Evolutionary conservation across 2,888 invertebrate genomes (phyloP).

Genomic region (Gastracanthus pulcherrimus): DNA sequence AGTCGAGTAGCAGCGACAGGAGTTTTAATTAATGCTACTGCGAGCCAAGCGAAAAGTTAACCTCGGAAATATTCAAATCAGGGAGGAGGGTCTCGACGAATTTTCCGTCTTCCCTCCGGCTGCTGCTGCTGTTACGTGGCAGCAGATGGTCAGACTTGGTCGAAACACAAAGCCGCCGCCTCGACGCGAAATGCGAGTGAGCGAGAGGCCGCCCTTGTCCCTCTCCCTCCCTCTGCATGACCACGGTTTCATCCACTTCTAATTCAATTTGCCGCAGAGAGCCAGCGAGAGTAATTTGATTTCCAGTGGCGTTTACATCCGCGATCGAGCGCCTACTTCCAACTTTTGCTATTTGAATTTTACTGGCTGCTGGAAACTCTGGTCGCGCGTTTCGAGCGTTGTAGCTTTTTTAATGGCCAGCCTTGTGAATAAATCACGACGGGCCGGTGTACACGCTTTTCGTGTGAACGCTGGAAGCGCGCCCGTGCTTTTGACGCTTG

Average conservation of each 20-base stretch:
- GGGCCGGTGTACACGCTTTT: not conserved
- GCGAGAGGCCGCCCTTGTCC: constrained; percentile 1
- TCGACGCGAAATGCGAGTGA: constrained; percentile 7
- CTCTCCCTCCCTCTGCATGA: not conserved
- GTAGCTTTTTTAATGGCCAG: not conserved
- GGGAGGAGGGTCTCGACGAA: constrained; percentile 49
- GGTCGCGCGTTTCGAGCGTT: not conserved
- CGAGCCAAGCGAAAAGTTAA: constrained; percentile 43
- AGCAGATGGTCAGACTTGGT: constrained; percentile 71
- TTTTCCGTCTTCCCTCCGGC: constrained; percentile 41
- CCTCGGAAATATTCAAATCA: constrained; percentile 71
- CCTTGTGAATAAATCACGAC: constrained; percentile 49
- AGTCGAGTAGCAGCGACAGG: constrained; percentile 68
- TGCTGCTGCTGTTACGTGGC: too few relatives aligned
- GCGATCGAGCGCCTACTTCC: constrained; percentile 19
- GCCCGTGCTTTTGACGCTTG: constrained; percentile 25
- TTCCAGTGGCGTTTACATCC: constrained; percentile 26
- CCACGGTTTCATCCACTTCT: constrained; percentile 54
- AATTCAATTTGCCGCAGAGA: constrained; percentile 49
- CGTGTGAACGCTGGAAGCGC: not conserved
- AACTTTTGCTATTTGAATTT: constrained; percentile 40
- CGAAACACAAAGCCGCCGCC: constrained; percentile 69
- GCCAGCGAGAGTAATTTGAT: constrained; percentile 53
- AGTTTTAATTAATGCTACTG: constrained; percentile 73
- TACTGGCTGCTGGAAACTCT: too few relatives aligned